Evolutionary conservation across 2,113 vertebrate genomes (phyloP).

Genomic region (Megaleporinus macrocephalus): DNA sequence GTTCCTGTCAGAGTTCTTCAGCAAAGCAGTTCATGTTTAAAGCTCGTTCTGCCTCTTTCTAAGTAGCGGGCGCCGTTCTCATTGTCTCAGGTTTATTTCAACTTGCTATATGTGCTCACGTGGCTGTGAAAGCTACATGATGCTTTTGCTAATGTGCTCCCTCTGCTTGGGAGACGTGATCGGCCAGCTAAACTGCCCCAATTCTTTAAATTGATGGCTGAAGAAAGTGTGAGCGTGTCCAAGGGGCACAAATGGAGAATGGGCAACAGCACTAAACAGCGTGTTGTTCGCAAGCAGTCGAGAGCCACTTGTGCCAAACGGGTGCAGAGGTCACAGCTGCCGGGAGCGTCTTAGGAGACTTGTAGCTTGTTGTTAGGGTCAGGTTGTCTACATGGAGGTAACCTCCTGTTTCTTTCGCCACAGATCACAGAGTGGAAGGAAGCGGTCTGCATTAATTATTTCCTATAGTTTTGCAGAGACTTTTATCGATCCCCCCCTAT

Average conservation of each 20-base stretch:
- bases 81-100: neutral
- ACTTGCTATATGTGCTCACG: slow-evolving; percentile 23
- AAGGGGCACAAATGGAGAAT: neutral
- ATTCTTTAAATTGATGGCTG: neutral
- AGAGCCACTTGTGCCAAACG: neutral
- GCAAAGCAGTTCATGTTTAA: slow-evolving; percentile 10
- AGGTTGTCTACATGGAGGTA: neutral
- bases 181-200: slow-evolving; percentile 39
- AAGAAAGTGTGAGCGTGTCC: neutral
- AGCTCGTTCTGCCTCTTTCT: slow-evolving; percentile 7
- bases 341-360: neutral
- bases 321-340: neutral
- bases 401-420: neutral
- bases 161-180: slow-evolving; percentile 43
- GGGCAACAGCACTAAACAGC: neutral
- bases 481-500: slow-evolving; percentile 57
- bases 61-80: neutral
- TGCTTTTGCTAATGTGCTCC: slow-evolving; percentile 55
- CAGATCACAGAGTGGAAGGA: slow-evolving; percentile 37
- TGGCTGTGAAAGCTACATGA: slow-evolving; percentile 41
- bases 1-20: slow-evolving; percentile 16
- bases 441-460: slow-evolving; percentile 60
- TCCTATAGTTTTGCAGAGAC: slow-evolving; percentile 53
- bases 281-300: neutral
- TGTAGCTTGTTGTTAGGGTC: slow-evolving; percentile 5